A percentile compares a stretch with the other conserved stretches of the same genome.
Evolutionary conservation across 2,797 vertebrate genomes (phyloP).

Genomic region (Balearica regulorum): DNA sequence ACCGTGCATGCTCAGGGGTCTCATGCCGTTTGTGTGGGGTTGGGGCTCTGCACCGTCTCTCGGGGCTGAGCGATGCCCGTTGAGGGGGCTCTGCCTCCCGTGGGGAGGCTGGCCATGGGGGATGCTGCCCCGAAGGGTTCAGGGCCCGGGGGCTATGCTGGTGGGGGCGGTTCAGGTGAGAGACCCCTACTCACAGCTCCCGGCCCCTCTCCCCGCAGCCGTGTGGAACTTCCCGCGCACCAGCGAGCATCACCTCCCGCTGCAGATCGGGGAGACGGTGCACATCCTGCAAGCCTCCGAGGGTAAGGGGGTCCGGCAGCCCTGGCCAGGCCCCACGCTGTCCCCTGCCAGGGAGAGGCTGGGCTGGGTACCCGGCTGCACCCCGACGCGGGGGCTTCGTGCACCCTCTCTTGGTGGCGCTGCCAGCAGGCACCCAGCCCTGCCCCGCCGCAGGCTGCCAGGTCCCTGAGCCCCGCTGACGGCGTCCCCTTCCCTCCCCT

Average conservation of each 20-base stretch:
- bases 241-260: conserved; percentile 49
- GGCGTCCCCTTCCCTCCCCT: neutral
- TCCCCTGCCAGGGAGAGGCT: neutral
- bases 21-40: accelerated
- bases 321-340: accelerated
- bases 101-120: neutral
- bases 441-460: accelerated
- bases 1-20: neutral
- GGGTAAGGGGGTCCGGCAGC: neutral
- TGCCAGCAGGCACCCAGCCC: neutral
- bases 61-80: accelerated
- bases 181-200: accelerated
- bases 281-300: conserved; percentile 55
- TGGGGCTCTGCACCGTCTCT: neutral
- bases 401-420: neutral
- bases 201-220: neutral
- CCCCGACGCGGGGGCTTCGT: accelerated
- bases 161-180: neutral
- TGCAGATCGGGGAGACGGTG: conserved; percentile 61
- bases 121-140: too few relatives aligned
- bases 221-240: conserved; percentile 58
- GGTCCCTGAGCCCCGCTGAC: neutral
- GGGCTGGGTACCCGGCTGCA: too few relatives aligned
- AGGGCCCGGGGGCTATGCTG: neutral
- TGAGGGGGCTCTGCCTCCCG: neutral